Conservation (phyloP, 2,797 vertebrate genomes). For the Steatocranus sp. region DNA sequence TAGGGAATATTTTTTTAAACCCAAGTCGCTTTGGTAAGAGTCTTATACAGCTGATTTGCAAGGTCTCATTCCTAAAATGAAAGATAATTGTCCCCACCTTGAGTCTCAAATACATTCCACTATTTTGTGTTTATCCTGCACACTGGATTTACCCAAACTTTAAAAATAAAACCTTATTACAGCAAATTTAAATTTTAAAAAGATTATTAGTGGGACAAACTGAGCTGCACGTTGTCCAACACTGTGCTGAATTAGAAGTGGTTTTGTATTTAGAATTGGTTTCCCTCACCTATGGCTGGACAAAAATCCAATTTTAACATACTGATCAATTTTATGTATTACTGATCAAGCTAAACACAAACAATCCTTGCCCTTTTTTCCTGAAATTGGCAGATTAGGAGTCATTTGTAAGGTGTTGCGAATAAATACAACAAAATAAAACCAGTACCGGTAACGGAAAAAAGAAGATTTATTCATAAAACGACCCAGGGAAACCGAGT, state of each 20-base stretch:
- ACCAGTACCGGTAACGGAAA: rapidly evolving
- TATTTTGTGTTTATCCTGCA: background rate
- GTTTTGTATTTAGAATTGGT: background rate
- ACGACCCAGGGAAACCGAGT: rapidly evolving
- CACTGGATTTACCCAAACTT: background rate
- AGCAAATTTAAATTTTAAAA: background rate
- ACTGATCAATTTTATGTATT: background rate
- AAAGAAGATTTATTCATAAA: background rate
- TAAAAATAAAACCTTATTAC: background rate
- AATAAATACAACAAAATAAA: background rate
- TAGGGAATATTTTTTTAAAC: constrained; percentile 56
- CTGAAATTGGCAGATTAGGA: background rate
- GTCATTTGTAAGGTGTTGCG: background rate
- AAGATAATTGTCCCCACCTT: constrained; percentile 65
- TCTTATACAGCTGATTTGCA: constrained; percentile 56
- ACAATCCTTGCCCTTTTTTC: rapidly evolving
- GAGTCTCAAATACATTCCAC: background rate
- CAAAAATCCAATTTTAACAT: background rate
- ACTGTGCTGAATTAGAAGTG: background rate
- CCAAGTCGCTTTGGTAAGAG: constrained; percentile 58
- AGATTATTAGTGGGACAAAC: background rate
- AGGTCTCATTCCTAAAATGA: constrained; percentile 49
- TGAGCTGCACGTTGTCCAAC: background rate
- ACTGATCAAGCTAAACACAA: background rate
- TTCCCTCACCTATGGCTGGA: background rate